Percentiles rank a stretch among this genome's conserved stretches.
Conservation (phyloP, 2,888 invertebrate species). For the Drosophila mercatorum region DNA sequence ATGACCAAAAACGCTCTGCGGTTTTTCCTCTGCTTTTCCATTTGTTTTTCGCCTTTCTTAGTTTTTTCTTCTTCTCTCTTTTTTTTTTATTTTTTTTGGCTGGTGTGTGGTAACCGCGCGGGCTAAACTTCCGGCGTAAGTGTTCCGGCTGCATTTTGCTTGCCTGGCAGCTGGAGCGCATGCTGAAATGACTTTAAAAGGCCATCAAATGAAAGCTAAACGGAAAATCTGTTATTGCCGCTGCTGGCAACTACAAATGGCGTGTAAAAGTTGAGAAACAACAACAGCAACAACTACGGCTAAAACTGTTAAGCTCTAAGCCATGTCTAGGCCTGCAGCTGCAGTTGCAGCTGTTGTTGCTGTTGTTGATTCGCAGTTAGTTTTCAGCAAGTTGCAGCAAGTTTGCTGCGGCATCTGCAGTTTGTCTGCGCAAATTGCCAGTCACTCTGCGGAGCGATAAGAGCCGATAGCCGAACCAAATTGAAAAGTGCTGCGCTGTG, state of each 20-base stretch:
- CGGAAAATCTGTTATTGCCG: conserved; percentile 53
- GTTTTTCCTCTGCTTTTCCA: conserved; percentile 27
- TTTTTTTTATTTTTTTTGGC: conserved; percentile 21
- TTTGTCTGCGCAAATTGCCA: conserved; percentile 75
- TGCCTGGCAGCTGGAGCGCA: conserved; percentile 23
- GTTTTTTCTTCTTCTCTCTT: neutral
- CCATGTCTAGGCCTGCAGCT: conserved; percentile 42
- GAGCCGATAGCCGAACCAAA: conserved; percentile 69
- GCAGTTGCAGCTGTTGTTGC: conserved; percentile 10
- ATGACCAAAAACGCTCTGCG: conserved; percentile 41
- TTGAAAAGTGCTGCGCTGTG: conserved; percentile 68
- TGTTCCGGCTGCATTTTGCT: conserved; percentile 34
- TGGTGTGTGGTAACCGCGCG: conserved; percentile 40
- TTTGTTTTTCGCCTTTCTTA: conserved; percentile 6
- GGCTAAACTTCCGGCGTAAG: conserved; percentile 53
- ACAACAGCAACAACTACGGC: neutral
- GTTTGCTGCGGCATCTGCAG: conserved; percentile 65
- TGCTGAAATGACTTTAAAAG: conserved; percentile 74
- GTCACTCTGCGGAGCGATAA: conserved; percentile 61
- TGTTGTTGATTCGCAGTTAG: conserved; percentile 48
- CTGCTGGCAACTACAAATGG: conserved; percentile 43
- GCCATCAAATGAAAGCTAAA: conserved; percentile 71
- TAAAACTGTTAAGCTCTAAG: conserved; percentile 23
- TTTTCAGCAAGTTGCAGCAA: conserved; percentile 51
- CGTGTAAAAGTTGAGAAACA: conserved; percentile 16